Percentiles rank a stretch among this genome's conserved stretches.
These are phyloP conservation scores for Tapirus indicus DNA, from an alignment of 2,797 vertebrate species.

Conservation along the genomic window DNA sequence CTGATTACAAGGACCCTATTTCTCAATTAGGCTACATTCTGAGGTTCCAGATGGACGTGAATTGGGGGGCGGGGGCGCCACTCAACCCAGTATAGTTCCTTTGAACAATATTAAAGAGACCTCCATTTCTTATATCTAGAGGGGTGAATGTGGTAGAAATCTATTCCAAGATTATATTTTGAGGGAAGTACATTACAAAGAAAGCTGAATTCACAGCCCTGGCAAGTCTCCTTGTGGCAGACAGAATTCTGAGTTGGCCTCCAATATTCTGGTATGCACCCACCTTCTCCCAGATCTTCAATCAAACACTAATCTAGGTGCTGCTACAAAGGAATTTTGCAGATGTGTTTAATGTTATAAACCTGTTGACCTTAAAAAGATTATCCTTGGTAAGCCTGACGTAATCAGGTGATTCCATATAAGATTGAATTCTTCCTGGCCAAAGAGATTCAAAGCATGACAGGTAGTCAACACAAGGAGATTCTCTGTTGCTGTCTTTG, in stretches of 20 bases:
- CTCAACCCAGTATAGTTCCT: neutral
- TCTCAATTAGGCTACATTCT: neutral
- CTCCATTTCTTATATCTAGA: neutral
- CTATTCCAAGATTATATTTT: neutral
- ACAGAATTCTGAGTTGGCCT: neutral
- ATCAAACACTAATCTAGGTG: neutral
- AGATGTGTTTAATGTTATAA: neutral
- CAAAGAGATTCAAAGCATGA: neutral
- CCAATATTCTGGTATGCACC: neutral
- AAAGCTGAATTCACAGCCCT: neutral
- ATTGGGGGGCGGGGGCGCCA: neutral
- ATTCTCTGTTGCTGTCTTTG: neutral
- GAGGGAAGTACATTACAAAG: neutral
- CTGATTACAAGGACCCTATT: neutral
- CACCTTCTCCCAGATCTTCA: neutral
- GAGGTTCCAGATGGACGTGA: neutral
- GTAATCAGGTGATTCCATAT: neutral
- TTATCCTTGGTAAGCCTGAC: neutral
- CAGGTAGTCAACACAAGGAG: neutral
- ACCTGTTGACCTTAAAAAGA: neutral
- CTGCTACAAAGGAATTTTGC: neutral
- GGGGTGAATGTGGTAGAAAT: neutral
- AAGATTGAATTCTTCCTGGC: neutral
- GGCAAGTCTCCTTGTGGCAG: neutral
- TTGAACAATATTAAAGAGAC: neutral